phyloP scores from a whole-genome alignment of 2,113 vertebrate genomes.

The Hypomesus transpacificus region DNA sequence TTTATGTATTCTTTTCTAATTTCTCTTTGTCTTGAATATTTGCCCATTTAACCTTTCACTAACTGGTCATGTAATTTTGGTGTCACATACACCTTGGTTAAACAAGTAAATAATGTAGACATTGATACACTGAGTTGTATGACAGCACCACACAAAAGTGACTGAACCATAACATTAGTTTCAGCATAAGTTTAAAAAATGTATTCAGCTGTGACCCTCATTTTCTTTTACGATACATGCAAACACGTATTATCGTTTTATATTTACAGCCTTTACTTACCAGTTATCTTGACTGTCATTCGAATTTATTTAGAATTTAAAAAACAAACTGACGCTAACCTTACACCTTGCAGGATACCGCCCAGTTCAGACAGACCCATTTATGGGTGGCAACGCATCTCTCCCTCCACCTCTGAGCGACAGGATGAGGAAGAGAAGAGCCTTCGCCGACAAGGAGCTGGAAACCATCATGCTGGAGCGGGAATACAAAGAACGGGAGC shows the following conservation, averaged over 20 bases:
- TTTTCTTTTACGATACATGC: too few species aligned
- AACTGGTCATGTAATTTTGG: background rate
- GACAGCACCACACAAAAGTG: too few species aligned
- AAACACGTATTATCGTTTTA: too few species aligned
- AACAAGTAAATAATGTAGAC: too few species aligned
- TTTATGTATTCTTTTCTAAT: constrained; percentile 50
- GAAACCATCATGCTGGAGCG: constrained; percentile 98
- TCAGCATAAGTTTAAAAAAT: too few species aligned
- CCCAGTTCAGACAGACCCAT: constrained; percentile 85
- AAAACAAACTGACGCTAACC: background rate
- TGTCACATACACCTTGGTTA: too few species aligned
- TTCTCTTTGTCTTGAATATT: constrained; percentile 61
- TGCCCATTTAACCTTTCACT: constrained; percentile 47
- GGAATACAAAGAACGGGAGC: constrained; percentile 94
- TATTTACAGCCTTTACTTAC: background rate
- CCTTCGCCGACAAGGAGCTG: constrained; percentile 97
- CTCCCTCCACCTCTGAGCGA: constrained; percentile 92
- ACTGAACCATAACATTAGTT: too few species aligned
- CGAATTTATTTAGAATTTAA: too few species aligned
- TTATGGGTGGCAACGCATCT: constrained; percentile 76
- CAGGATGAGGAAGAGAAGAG: constrained; percentile 96
- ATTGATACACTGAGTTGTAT: too few species aligned
- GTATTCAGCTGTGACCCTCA: too few species aligned
- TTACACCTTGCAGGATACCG: constrained; percentile 81
- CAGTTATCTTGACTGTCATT: background rate